Percentiles rank a stretch among this genome's conserved stretches.
Evolutionary conservation across 2,797 vertebrate genomes (phyloP).

Genomic region (Mus caroli): DNA sequence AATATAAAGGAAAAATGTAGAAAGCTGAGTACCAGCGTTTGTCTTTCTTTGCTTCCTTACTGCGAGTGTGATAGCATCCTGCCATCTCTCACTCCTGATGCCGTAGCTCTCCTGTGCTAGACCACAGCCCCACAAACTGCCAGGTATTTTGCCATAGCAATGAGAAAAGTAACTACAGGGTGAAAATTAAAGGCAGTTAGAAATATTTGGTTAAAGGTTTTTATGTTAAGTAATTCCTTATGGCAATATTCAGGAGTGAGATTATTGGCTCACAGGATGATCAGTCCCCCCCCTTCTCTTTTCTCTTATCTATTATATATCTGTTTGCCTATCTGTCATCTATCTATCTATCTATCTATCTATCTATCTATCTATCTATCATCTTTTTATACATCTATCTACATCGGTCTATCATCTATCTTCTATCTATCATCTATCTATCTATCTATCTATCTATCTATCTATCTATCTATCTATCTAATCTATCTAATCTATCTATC

Average conservation of each 20-base stretch:
- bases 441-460: background rate
- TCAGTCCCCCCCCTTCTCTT: no score
- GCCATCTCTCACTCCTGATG: background rate
- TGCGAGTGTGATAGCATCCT: background rate
- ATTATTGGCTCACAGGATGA: background rate
- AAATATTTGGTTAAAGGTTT: background rate
- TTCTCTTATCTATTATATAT: background rate
- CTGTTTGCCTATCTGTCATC: background rate
- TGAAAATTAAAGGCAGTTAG: background rate
- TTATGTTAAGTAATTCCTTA: constrained; percentile 10
- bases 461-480: background rate
- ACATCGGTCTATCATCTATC: background rate
- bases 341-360: background rate
- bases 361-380: background rate
- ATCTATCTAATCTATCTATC: background rate
- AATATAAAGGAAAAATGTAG: background rate
- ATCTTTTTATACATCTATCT: background rate
- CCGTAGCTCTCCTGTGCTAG: background rate
- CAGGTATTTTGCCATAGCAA: no score
- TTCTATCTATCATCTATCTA: background rate
- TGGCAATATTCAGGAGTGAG: background rate
- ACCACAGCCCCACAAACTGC: background rate
- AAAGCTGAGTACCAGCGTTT: background rate
- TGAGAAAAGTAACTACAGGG: background rate
- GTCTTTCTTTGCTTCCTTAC: background rate